phyloP scores from a whole-genome alignment of 2,888 invertebrate species.

The Osedax fenrisi region DNA sequence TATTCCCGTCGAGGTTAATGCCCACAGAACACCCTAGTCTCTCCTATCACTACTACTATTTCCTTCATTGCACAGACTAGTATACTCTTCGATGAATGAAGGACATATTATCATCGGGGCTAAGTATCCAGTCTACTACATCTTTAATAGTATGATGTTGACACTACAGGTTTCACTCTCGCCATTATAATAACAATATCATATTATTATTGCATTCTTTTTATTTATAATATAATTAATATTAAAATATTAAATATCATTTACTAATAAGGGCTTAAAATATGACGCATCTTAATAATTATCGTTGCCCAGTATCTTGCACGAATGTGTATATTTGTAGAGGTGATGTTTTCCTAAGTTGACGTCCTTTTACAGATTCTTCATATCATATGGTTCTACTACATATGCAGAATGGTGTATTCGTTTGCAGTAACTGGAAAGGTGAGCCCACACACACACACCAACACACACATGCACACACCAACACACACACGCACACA shows the following conservation, averaged over 20 bases:
- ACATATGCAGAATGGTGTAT: conserved; percentile 56
- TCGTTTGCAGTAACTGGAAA: conserved; percentile 30
- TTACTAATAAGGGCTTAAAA: no score
- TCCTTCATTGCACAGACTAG: conserved; percentile 28
- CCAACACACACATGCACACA: not conserved
- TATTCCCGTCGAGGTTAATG: not conserved
- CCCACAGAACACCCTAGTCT: no score
- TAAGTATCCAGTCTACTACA: conserved; percentile 36
- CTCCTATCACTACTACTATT: no score
- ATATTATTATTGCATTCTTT: no score
- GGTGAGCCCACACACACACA: conserved; percentile 8
- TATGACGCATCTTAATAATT: no score
- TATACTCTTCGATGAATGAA: conserved; percentile 24
- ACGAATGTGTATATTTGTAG: no score
- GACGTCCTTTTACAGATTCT: conserved; percentile 37
- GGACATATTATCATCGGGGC: conserved; percentile 29
- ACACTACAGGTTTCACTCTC: conserved; percentile 36
- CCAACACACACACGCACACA: not conserved
- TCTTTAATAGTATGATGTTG: conserved; percentile 43
- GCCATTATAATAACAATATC: no score
- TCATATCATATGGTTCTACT: conserved; percentile 45
- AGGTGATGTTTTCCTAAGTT: no score
- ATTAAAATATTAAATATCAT: no score
- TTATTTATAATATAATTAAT: no score
- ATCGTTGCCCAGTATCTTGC: no score